Base-by-base conservation (phyloP, 2,797 vertebrate species). In the Lacerta agilis region DNA sequence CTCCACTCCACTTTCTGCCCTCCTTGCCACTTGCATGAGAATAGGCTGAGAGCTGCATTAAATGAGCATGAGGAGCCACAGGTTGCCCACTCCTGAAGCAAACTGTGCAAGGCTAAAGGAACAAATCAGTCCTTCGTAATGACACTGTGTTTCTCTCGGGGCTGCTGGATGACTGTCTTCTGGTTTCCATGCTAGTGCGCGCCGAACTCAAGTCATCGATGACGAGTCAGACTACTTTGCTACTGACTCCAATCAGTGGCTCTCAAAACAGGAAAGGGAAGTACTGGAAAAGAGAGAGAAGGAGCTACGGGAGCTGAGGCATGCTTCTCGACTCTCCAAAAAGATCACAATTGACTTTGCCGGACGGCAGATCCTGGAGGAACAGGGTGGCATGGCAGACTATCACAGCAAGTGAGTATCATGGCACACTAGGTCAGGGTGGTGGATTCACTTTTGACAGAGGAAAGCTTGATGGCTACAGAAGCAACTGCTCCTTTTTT, bases 141-240 rank as follows among this genome's bases (percentile, higher is more conserved):
- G 20, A 64, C 61, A 64, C 61, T 1, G 0, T 64, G 61, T 64
- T 64, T 23, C 61, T 20, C 20, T 64, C 1, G 61, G 58, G 5
- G 18, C 61, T 18, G 61, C 20, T 64, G 61, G 61, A 18, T 64
- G 61, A 2, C 61, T 77, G 41, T n/a, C n/a, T 66, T 2, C 75
- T 86, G 0, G 78, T 88, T 80, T 38, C 83, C 36, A 91, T 61
- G 5, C 27, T 95, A 99, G 99, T 1, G 97, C 98, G 83, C 98
- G 97, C 55, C 98, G 99, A 86, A 99, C 99, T 0, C 98, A 98
- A 93, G 99, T 99, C 79, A 98, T 99, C n/a, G 99, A 99, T 3
- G 99, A 99, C 5, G 98, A 99, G 87, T 98, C 98, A 0, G 99
- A 99, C 97, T 99, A 99, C 94, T 99, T 99, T 92, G 98, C 98